These are phyloP conservation scores for Drosophila seclusa DNA, from an alignment of 2,888 invertebrate species.

Conservation along the genomic window DNA sequence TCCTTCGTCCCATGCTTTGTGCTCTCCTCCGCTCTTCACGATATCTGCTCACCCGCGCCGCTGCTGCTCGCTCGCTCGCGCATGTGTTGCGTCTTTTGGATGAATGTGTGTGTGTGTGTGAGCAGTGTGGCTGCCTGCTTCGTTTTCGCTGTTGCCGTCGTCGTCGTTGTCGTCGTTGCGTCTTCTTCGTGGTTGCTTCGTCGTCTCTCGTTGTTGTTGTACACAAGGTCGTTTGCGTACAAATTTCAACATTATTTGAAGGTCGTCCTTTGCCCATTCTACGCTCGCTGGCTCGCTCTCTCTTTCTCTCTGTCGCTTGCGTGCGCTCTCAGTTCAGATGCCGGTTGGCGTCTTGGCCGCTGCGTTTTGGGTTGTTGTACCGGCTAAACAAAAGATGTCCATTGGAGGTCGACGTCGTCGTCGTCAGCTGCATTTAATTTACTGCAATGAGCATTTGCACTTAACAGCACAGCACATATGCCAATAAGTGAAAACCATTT, in stretches of 20 bases:
- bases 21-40: conserved; percentile 46
- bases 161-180: conserved; percentile 47
- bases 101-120: conserved; percentile 26
- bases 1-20: conserved; percentile 49
- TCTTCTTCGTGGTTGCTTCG: conserved; percentile 61
- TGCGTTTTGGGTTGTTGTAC: conserved; percentile 52
- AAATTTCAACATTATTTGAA: conserved; percentile 85
- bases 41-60: conserved; percentile 25
- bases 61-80: conserved; percentile 63
- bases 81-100: conserved; percentile 68
- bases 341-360: conserved; percentile 53
- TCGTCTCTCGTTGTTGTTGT: conserved; percentile 73
- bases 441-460: conserved; percentile 24
- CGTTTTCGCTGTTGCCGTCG: conserved; percentile 47
- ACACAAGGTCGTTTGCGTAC: conserved; percentile 85
- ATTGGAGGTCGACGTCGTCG: conserved; percentile 10
- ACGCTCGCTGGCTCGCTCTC: conserved; percentile 49
- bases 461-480: conserved; percentile 2
- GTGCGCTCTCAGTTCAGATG: conserved; percentile 46
- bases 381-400: conserved; percentile 44
- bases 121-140: conserved; percentile 57
- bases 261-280: conserved; percentile 84
- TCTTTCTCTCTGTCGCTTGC: conserved; percentile 37
- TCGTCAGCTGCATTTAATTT: conserved; percentile 25
- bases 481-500: conserved; percentile 39